Base-by-base conservation (phyloP, 1,140 invertebrate genomes). In the Phthorimaea operculella region DNA sequence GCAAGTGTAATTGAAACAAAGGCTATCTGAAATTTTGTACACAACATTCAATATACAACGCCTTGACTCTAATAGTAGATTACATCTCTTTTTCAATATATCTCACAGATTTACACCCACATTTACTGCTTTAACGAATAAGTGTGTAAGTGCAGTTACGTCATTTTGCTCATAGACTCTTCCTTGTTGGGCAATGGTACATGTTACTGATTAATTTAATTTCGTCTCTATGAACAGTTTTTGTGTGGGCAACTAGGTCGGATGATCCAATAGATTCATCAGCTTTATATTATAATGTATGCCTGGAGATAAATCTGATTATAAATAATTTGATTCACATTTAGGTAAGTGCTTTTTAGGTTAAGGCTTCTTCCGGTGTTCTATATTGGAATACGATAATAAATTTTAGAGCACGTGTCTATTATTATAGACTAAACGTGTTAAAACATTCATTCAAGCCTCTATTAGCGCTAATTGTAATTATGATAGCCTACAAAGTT, bases 141-240 rank as follows among this genome's bases (percentile, higher is more conserved):
- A 39, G 36, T 39, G 36, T 39, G 36, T 39, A 39, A 39, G 36
- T 39, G 36, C 10, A n/a, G 12, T 52, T 52, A 52, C 51, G 14
- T n/a, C 7, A 14, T 11, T 39, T 42, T 33, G 33, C 47, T 53
- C 53, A 54, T 5, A 49, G 51, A 55, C 42, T 49, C 58, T 70
- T 70, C 62, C 68, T 67, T 47, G 58, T 70, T 64, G 59, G 51
- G 63, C 58, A 70, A 66, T 57, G 44, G 39, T 15, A 51, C 39
- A 57, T 52, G 49, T 53, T 17, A 60, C 61, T 61, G 62, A 63
- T 62, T 60, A 54, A 57, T 49, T 60, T 50, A 62, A 47, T 53
- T 55, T 33, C 61, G n/a, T 10, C 34, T 16, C 36, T 49, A 57
- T 55, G 33, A 49, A 58, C 28, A 42, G 18, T 57, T 39, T 39